These are phyloP conservation scores for Hippopotamus amphibius DNA, from an alignment of 2,113 vertebrate species.

Conservation along the genomic window DNA sequence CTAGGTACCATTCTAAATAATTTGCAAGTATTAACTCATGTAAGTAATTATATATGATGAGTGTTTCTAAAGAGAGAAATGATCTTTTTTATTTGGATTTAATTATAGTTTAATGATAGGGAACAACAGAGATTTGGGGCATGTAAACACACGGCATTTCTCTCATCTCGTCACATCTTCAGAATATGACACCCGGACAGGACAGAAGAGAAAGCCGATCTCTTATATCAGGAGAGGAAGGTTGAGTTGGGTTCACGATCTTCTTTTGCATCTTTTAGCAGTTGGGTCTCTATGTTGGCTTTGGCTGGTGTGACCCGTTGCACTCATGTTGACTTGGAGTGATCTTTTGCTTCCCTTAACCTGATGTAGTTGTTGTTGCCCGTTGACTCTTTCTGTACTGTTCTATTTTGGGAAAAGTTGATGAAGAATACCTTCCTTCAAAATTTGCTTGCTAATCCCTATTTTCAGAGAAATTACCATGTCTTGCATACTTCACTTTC, in stretches of 20 bases:
- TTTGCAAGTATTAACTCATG: not conserved
- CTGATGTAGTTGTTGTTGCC: not conserved
- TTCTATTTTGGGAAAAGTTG: not conserved
- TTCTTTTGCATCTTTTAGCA: not conserved
- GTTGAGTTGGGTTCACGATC: not conserved
- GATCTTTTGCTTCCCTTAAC: not conserved
- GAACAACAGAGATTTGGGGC: not conserved
- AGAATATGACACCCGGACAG: not conserved
- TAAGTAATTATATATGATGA: not conserved
- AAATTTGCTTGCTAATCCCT: not conserved
- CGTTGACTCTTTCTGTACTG: not conserved
- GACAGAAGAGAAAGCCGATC: not conserved
- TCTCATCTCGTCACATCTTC: not conserved
- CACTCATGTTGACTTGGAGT: not conserved
- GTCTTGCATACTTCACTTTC: not conserved
- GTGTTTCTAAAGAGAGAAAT: not conserved
- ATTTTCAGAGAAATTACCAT: slow-evolving; percentile 6
- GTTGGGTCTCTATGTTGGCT: not conserved
- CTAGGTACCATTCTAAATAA: not conserved
- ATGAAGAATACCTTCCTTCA: not conserved
- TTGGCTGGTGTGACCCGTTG: not conserved
- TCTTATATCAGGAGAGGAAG: not conserved
- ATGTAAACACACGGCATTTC: not conserved
- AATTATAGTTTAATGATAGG: not conserved
- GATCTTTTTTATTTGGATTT: slow-evolving; percentile 18